Base-by-base conservation (phyloP, 2,888 invertebrate genomes). In the Cecidostiba fungosa region DNA sequence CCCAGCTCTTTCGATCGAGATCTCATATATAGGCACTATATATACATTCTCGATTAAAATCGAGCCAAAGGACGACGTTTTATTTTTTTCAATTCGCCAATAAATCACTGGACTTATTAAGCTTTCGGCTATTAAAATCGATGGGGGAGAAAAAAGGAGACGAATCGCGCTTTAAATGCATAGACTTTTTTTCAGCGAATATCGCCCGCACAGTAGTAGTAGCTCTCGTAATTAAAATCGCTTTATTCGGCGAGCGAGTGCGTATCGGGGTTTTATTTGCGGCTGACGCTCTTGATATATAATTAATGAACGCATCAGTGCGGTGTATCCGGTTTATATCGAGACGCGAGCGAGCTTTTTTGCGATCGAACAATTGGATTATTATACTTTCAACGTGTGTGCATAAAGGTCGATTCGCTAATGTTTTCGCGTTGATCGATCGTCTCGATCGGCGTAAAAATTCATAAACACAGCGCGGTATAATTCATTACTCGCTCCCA, bases 31-130 rank as follows among this genome's bases (percentile, higher is more conserved):
- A 23, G 43, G n/a, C 10, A 14, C 43, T 10, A 0, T 50, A 16
- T 19, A 50, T 54, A 66, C 29, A 29, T 26, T 66, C 66, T 29
- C 29, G 66, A 66, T 66, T 66, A 66, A 29, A 66, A 54, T 54
- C 54, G 66, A 12, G 66, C n/a, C 26, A 29, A 66, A 66, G 16
- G 23, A 10, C 12, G 43, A 43, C 2, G 16, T 6, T 54, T n/a
- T 54, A n/a, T n/a, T n/a, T 50, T 16, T 16, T 29, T 16, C 73
- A 26, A 39, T n/a, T 14, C 29, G 26, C 43, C 83, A 43, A 77
- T 83, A 83, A 83, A 77, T 77, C 47, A n/a, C 6, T 47, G 29
- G 59, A 59, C 77, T n/a, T 77, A 83, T 83, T 72, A 83, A 77
- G 16, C 72, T 74, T 82, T 74, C 50, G 77, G 43, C 43, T 77